phyloP scores from a whole-genome alignment of 2,797 vertebrate genomes.

The Pangasius mekongensis region DNA sequence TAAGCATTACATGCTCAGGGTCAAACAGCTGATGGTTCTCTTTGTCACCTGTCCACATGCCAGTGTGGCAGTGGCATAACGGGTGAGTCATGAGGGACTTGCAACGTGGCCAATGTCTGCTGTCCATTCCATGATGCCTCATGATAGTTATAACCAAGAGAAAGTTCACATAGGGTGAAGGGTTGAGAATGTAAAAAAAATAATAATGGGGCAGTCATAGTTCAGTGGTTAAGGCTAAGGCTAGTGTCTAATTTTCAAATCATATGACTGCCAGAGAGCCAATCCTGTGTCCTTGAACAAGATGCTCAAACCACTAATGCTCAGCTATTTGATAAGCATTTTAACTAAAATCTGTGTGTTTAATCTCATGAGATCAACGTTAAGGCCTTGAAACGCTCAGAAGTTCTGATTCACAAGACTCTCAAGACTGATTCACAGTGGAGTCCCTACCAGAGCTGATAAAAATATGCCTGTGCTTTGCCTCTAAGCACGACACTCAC shows the following conservation, averaged over 20 bases:
- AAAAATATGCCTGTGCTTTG: conserved; percentile 13
- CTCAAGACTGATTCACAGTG: not conserved
- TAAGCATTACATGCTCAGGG: not conserved
- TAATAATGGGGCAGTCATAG: not conserved
- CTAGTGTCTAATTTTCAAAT: not conserved
- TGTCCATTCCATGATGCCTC: not conserved
- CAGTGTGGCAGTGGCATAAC: not conserved
- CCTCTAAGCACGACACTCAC: not conserved
- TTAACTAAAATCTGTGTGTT: not conserved
- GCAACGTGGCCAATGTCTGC: not conserved
- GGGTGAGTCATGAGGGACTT: not conserved
- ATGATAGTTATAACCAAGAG: not conserved
- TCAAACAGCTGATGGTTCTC: not conserved
- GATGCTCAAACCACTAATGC: not conserved
- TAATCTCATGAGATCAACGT: not conserved
- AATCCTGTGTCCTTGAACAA: not conserved
- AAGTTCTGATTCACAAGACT: not conserved
- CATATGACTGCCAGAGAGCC: not conserved
- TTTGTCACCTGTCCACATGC: not conserved
- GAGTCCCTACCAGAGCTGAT: not conserved
- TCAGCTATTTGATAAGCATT: not conserved
- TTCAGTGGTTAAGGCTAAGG: no score
- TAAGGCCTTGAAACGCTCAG: not conserved
- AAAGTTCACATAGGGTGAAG: not conserved
- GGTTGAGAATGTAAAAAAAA: not conserved